Percentiles rank a stretch among this genome's conserved stretches.
These are phyloP conservation scores for Apamea sordens DNA, from an alignment of 2,888 invertebrate genomes.

Conservation along the genomic window DNA sequence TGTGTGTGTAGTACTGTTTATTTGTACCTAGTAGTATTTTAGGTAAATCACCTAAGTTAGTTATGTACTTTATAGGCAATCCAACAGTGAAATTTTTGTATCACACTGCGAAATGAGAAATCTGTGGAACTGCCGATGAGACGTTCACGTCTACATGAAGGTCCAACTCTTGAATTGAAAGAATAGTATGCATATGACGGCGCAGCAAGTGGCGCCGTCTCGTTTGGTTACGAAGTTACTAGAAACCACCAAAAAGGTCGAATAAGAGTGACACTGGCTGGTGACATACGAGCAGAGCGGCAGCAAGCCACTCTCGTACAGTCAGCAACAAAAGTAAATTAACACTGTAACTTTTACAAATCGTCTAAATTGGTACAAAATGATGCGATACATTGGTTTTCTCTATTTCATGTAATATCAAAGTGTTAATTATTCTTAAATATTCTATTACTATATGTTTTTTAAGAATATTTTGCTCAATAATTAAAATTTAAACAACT, in stretches of 20 bases:
- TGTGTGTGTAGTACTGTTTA: not conserved
- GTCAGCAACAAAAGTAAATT: too few relatives aligned
- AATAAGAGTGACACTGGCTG: not conserved
- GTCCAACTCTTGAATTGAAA: not conserved
- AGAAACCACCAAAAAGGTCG: not conserved
- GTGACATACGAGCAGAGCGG: not conserved
- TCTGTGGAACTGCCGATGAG: not conserved
- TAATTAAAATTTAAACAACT: too few relatives aligned
- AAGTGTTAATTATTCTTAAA: too few relatives aligned
- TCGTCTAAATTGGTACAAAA: too few relatives aligned
- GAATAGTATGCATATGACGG: not conserved
- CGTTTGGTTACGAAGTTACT: too few relatives aligned
- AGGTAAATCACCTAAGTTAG: not conserved
- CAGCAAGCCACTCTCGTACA: not conserved
- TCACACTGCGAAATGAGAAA: not conserved
- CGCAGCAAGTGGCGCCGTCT: not conserved
- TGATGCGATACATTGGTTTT: too few relatives aligned
- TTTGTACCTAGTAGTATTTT: not conserved
- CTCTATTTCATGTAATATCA: too few relatives aligned
- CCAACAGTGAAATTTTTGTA: not conserved
- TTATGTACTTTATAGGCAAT: too few relatives aligned
- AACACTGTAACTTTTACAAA: too few relatives aligned
- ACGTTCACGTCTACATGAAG: not conserved
- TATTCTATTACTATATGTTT: too few relatives aligned
- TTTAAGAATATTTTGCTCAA: too few relatives aligned